phyloP scores from a whole-genome alignment of 2,797 vertebrate species.

The Sitta carolinensis region DNA sequence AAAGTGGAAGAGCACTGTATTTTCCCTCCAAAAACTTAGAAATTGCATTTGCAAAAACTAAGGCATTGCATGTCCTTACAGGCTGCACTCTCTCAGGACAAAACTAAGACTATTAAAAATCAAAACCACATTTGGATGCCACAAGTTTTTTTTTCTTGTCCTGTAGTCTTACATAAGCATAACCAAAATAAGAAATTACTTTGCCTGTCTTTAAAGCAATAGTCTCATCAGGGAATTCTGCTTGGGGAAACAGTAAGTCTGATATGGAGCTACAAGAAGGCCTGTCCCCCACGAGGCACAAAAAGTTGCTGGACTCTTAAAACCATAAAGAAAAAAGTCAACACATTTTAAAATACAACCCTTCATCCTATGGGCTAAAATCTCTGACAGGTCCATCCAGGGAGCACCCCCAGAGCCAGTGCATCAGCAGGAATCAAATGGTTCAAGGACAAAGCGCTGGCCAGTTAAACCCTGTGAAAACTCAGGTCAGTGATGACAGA shows the following conservation, averaged over 20 bases:
- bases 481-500: background rate
- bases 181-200: background rate
- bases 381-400: background rate
- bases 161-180: background rate
- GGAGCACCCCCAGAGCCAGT: background rate
- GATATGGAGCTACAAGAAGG: background rate
- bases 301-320: background rate
- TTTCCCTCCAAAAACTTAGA: background rate
- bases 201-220: background rate
- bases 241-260: background rate
- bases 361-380: background rate
- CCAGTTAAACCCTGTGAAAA: background rate
- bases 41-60: background rate
- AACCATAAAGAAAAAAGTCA: background rate
- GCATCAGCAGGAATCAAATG: background rate
- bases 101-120: background rate
- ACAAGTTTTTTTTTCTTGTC: background rate
- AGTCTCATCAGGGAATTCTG: background rate
- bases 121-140: background rate
- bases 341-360: background rate
- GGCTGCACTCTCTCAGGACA: background rate
- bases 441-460: background rate
- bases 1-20: background rate
- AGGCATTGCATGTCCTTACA: background rate
- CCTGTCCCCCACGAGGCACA: background rate